These are phyloP conservation scores for Drosophila borealis DNA, from an alignment of 2,888 invertebrate genomes.

Conservation along the genomic window DNA sequence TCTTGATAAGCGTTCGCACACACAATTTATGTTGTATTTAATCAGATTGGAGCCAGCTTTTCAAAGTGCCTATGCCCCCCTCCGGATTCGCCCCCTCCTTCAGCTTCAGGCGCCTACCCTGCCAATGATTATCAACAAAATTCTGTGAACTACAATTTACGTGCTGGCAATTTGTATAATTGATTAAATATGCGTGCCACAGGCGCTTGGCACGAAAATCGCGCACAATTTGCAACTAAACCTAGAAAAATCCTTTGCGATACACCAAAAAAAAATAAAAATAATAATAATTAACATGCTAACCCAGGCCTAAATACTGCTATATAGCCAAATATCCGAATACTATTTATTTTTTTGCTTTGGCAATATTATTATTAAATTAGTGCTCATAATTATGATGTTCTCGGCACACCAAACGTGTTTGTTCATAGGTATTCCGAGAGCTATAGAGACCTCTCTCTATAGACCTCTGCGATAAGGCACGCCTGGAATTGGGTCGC, in stretches of 20 bases:
- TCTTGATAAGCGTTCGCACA: slow-evolving; percentile 47
- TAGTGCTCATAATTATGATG: slow-evolving; percentile 60
- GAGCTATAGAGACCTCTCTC: slow-evolving; percentile 4
- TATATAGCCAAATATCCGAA: slow-evolving; percentile 25
- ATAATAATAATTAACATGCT: slow-evolving; percentile 43
- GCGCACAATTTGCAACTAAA: slow-evolving; percentile 45
- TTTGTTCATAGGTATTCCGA: slow-evolving; percentile 30
- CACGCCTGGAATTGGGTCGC: slow-evolving; percentile 77
- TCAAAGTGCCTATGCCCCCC: background rate
- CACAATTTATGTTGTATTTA: slow-evolving; percentile 71
- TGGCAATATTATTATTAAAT: slow-evolving; percentile 60
- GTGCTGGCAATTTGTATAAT: slow-evolving; percentile 74
- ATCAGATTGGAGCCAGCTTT: slow-evolving; percentile 66
- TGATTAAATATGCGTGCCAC: slow-evolving; percentile 73
- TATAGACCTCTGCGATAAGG: slow-evolving; percentile 60
- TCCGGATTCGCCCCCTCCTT: background rate
- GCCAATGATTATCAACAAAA: slow-evolving; percentile 37
- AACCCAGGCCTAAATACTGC: slow-evolving; percentile 16
- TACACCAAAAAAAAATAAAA: background rate
- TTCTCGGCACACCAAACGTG: slow-evolving; percentile 20
- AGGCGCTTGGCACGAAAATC: slow-evolving; percentile 56
- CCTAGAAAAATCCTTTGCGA: slow-evolving; percentile 19
- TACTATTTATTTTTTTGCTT: slow-evolving; percentile 8
- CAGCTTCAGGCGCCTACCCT: background rate
- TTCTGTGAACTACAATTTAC: slow-evolving; percentile 40